Percentiles rank a stretch among this genome's conserved stretches.
phyloP scores from a whole-genome alignment of 1,140 invertebrate species.

The Apis mellifera region Amel_HAv3.1 CM009943.2:7040501-7041000 shows the following conservation, averaged over 20 bases:
- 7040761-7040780: neutral
- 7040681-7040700: neutral
- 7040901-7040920: constrained; percentile 50
- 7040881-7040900: constrained; percentile 52
- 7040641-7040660: no score
- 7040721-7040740: constrained; percentile 14
- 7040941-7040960: constrained; percentile 74
- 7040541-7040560: no score
- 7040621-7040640: neutral
- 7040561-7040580: no score
- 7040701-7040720: constrained; percentile 9
- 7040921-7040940: constrained; percentile 79
- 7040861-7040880: constrained; percentile 42
- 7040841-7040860: constrained; percentile 45
- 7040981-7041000: constrained; percentile 64
- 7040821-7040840: constrained; percentile 61
- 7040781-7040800: constrained; percentile 13
- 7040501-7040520: neutral
- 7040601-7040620: neutral
- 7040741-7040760: neutral
- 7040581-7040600: neutral
- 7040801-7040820: constrained; percentile 28
- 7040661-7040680: neutral
- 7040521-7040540: no score
- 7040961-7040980: constrained; percentile 74